Evolutionary conservation across 1,140 invertebrate genomes (phyloP), one percentile per base, ranked within the genome.

Genomic region (Vanessa atalanta): DNA sequence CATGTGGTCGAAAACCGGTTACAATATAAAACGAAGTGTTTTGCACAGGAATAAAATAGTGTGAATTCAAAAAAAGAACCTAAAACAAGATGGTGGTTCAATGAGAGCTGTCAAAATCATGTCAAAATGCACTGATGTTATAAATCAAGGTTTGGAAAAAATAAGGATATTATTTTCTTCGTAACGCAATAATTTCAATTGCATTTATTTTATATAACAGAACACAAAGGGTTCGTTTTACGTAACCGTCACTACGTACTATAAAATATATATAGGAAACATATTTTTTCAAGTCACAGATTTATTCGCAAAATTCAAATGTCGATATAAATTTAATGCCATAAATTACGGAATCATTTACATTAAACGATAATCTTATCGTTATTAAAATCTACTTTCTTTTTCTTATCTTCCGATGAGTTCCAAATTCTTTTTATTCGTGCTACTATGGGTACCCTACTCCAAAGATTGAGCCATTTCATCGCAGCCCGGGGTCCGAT

Each of bases 391-490:
- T 68, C 15, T 20, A 57, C 31, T 47, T 37, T 12, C 26, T n/a
- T 26, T 60, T 26, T n/a, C 23, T 11, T 7, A 26, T 26, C 9
- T 13, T 5, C 31, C 15, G n/a, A 15, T 61, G 9, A 61, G 14
- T 43, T 37, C 57, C 31, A 11, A 61, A 37, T 61, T 31, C 31
- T 37, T 61, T 61, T 61, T 61, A 70, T 26, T 50, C 51, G 61
- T 37, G 67, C 26, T 31, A 77, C 68, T 64, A 76, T 81, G 79
- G 80, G 43, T 76, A 81, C 77, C 80, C 71, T 78, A 77, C 53
- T 55, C 26, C 63, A 26, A 37, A 83, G 88, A 90, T 90, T 90
- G 82, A 90, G 88, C 88, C 88, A 89, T 90, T 88, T 87, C 84
- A 87, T 83, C 84, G 83, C 75, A 68, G 85, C 84, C 84, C 78